These are phyloP conservation scores for Drosophila melanosoma DNA, from an alignment of 2,888 invertebrate genomes.

Conservation along the genomic window DNA sequence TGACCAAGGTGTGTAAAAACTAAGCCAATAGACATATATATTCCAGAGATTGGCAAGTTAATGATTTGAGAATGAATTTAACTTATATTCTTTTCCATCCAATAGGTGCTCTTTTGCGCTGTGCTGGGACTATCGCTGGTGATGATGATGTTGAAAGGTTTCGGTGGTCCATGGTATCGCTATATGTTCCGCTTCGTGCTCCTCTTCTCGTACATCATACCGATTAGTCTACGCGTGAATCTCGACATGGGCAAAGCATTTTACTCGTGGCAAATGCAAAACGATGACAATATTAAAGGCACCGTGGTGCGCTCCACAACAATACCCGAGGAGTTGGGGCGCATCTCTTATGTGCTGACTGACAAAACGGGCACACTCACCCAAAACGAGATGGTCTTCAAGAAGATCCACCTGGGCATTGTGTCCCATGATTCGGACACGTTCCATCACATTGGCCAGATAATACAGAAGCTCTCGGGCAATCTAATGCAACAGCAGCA, in stretches of 20 bases:
- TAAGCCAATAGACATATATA: not conserved
- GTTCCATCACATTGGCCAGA: conserved; percentile 84
- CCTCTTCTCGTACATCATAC: conserved; percentile 99
- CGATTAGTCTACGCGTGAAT: conserved; percentile 98
- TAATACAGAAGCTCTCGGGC: conserved; percentile 81
- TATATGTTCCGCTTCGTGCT: conserved; percentile 98
- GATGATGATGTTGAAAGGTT: conserved; percentile 98
- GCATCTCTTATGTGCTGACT: conserved; percentile 97
- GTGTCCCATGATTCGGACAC: conserved; percentile 93
- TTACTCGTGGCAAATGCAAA: conserved; percentile 98
- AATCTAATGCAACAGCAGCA: conserved; percentile 76
- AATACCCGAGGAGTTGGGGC: conserved; percentile 98
- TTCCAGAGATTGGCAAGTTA: not conserved
- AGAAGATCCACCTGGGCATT: conserved; percentile 96
- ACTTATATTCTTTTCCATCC: not conserved
- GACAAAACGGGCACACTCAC: conserved; percentile 99
- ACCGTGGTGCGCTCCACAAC: conserved; percentile 99
- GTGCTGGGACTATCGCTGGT: conserved; percentile 95
- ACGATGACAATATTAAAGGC: conserved; percentile 96
- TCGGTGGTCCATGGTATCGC: conserved; percentile 97
- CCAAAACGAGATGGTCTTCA: conserved; percentile 99
- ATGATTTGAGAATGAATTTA: not conserved
- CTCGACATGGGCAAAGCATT: conserved; percentile 99
- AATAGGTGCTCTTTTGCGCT: conserved; percentile 92
- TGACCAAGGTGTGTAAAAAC: conserved; percentile 90